Conservation (phyloP, 1,140 invertebrate species). For the Drosophila littoralis region DNA sequence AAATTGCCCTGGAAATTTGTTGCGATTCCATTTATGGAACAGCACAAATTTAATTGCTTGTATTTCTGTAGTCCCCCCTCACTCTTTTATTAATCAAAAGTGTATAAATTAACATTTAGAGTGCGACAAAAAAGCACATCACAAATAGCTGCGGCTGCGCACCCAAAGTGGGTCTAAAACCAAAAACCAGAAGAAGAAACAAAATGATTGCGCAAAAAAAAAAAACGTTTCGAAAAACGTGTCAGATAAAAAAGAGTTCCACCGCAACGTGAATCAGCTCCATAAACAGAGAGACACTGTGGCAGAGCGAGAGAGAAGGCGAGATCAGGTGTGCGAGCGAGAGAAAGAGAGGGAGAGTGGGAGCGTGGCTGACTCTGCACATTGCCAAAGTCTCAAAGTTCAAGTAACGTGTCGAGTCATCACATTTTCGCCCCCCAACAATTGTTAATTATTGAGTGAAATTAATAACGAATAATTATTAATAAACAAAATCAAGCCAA, state of each 20-base stretch:
- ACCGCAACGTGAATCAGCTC: conserved; percentile 35
- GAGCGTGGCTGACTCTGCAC: background rate
- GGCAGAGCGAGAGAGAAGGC: background rate
- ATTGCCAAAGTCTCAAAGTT: conserved; percentile 50
- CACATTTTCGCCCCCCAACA: background rate
- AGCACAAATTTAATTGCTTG: conserved; percentile 30
- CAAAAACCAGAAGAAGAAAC: background rate
- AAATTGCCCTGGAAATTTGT: conserved; percentile 21
- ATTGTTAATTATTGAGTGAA: conserved; percentile 37
- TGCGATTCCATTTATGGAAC: conserved; percentile 25
- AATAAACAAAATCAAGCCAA: background rate
- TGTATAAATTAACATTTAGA: conserved; percentile 41
- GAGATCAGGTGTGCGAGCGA: background rate
- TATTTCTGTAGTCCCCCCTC: background rate
- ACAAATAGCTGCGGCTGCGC: background rate
- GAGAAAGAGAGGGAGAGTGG: conserved; percentile 13
- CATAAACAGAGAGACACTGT: conserved; percentile 16
- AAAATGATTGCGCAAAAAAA: conserved; percentile 55
- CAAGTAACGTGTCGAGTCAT: conserved; percentile 30
- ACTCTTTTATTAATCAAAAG: background rate
- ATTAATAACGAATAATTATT: conserved; percentile 20
- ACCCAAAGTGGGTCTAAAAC: background rate
- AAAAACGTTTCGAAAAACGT: conserved; percentile 67
- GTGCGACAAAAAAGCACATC: conserved; percentile 6
- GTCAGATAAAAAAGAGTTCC: conserved; percentile 64